Percentiles rank a stretch among this genome's conserved stretches.
These are phyloP conservation scores for Takifugu ocellatus DNA, from an alignment of 2,797 vertebrate genomes.

Conservation along the genomic window DNA sequence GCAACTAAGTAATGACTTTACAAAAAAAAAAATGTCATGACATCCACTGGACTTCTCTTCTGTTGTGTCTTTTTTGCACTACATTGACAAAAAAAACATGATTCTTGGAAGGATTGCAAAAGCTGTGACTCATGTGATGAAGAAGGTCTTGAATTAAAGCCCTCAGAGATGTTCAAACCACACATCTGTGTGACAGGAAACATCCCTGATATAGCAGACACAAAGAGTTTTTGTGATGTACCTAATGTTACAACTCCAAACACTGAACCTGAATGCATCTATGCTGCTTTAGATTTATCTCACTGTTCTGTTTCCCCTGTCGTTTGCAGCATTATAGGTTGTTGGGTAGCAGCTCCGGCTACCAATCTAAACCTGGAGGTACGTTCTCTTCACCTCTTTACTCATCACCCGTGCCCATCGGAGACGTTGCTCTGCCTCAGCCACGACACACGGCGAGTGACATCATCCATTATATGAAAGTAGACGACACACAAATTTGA, in stretches of 20 bases:
- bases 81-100: background rate
- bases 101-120: background rate
- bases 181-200: background rate
- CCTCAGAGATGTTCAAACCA: background rate
- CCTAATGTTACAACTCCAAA: constrained; percentile 10
- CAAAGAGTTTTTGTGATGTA: background rate
- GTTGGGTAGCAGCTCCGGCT: constrained; percentile 26
- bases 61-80: background rate
- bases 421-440: constrained; percentile 22
- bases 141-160: background rate
- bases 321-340: constrained; percentile 35
- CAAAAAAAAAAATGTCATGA: background rate
- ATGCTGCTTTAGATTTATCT: too few relatives aligned
- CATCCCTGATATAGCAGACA: background rate
- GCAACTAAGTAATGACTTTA: background rate
- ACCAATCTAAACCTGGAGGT: constrained; percentile 40
- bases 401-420: constrained; percentile 27
- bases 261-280: too few relatives aligned
- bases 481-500: too few relatives aligned
- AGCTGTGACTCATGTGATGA: background rate
- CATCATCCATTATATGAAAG: background rate
- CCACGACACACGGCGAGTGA: constrained; percentile 37
- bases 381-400: constrained; percentile 31
- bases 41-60: background rate
- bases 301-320: constrained; percentile 12